Evolutionary conservation across 2,113 vertebrate species (phyloP), one percentile per base, ranked within the genome.

Genomic region (Heloderma charlesbogerti): DNA sequence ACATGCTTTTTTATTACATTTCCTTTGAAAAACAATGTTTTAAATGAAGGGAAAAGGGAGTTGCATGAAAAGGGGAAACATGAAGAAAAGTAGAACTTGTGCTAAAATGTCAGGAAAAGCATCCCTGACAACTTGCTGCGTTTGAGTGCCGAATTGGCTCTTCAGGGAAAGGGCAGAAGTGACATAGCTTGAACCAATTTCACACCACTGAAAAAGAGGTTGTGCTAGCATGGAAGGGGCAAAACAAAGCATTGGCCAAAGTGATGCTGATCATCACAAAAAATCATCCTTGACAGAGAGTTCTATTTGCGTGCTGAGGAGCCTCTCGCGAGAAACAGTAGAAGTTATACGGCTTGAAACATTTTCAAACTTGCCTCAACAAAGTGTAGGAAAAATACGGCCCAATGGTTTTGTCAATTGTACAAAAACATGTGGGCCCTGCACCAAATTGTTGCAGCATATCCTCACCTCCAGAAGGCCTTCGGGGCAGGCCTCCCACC

Each of bases 11-110:
- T 88, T 86, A 79, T 88, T 87, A 45, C 40, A 40, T 92, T 96
- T 96, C 93, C 94, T 94, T 94, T 92, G 90, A 92, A 95, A 95
- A 94, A 92, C 92, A 94, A 75, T 84, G 18, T 78, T n/a, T 79
- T 54, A 92, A 96, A 94, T 95, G 84, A 94, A 93, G 86, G 87
- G 78, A 1, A 94, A 95, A 93, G n/a, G 74, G 88, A 94, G 69
- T 88, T 83, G 5, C 12, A 75, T 92, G 83, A 86, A 92, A 94
- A 78, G 45, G 10, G 8, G 22, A 86, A 48, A 89, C 93, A 94
- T 88, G 80, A 77, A 2, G 85, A 92, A 92, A 92, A 84, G 74
- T 86, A 92, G 92, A n/a, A 93, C 92, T 89, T 37, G 40, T 85
- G 72, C 31, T 84, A 10, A 92, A 63, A 82, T 95, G 77, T 90